These are phyloP conservation scores for Emys orbicularis DNA, from an alignment of 2,797 vertebrate species.

Conservation along the genomic window DNA sequence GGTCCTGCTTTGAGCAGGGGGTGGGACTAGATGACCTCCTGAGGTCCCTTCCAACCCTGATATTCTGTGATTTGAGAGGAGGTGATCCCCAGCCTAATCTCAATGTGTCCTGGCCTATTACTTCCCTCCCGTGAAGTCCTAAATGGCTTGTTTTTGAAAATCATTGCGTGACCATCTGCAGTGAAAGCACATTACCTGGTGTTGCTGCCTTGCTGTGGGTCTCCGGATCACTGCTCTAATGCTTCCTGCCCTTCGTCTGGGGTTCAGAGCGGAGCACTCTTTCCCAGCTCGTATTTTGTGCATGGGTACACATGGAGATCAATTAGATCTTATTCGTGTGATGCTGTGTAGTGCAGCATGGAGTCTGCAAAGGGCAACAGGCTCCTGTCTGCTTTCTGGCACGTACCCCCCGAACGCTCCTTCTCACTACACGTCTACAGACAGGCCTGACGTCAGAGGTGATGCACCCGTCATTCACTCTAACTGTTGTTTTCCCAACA, in stretches of 20 bases:
- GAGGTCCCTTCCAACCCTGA: too few relatives aligned
- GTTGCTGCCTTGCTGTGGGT: accelerated
- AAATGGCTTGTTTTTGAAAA: background rate
- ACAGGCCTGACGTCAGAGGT: background rate
- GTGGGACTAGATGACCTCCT: too few relatives aligned
- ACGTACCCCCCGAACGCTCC: background rate
- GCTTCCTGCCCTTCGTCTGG: background rate
- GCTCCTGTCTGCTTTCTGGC: background rate
- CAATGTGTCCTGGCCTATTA: accelerated
- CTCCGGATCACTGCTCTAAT: accelerated
- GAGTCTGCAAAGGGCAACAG: background rate
- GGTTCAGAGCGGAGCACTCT: background rate
- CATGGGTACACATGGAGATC: background rate
- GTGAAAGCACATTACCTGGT: background rate
- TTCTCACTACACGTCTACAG: background rate
- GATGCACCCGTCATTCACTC: too few relatives aligned
- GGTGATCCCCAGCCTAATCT: background rate
- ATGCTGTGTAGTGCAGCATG: background rate
- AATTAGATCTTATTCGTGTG: background rate
- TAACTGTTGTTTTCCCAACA: too few relatives aligned
- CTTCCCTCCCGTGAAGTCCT: background rate
- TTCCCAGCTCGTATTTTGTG: background rate
- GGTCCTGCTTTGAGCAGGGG: too few relatives aligned
- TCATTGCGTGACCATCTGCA: background rate
- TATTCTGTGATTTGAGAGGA: background rate